Conservation (phyloP, 2,888 invertebrate species). For the Cremastinae sp. region DNA sequence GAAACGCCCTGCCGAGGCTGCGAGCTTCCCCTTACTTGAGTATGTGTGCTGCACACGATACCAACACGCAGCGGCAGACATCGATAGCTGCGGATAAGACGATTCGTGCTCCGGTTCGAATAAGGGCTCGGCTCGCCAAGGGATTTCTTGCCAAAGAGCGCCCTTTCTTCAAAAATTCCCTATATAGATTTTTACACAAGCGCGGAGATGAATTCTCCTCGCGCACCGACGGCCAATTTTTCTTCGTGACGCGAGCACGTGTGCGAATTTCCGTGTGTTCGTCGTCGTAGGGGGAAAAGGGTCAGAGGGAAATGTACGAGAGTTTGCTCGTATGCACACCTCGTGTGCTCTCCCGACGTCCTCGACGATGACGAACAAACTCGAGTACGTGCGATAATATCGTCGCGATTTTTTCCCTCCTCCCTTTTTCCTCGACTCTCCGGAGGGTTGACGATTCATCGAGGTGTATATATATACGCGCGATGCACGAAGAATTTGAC, state of each 20-base stretch:
- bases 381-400: slow-evolving; percentile 59
- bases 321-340: slow-evolving; percentile 11
- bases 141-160: background rate
- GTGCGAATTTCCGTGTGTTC: slow-evolving; percentile 47
- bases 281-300: background rate
- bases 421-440: background rate
- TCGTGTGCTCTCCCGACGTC: slow-evolving; percentile 24
- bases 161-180: background rate
- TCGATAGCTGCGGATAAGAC: slow-evolving; percentile 4
- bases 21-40: slow-evolving; percentile 51
- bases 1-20: slow-evolving; percentile 79
- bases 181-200: no score
- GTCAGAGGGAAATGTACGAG: slow-evolving; percentile 12
- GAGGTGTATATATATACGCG: background rate
- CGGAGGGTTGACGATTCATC: slow-evolving; percentile 40
- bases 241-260: slow-evolving; percentile 27
- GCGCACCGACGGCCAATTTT: slow-evolving; percentile 21
- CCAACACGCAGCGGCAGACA: slow-evolving; percentile 27
- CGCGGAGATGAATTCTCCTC: slow-evolving; percentile 24
- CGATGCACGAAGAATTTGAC: slow-evolving; percentile 20
- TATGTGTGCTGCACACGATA: slow-evolving; percentile 16
- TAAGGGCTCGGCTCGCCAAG: no score
- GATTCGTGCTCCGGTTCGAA: no score
- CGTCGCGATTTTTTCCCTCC: slow-evolving; percentile 44
- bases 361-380: slow-evolving; percentile 34